Evolutionary conservation across 2,888 invertebrate genomes (phyloP).

Genomic region (Xanthia icteritia): DNA sequence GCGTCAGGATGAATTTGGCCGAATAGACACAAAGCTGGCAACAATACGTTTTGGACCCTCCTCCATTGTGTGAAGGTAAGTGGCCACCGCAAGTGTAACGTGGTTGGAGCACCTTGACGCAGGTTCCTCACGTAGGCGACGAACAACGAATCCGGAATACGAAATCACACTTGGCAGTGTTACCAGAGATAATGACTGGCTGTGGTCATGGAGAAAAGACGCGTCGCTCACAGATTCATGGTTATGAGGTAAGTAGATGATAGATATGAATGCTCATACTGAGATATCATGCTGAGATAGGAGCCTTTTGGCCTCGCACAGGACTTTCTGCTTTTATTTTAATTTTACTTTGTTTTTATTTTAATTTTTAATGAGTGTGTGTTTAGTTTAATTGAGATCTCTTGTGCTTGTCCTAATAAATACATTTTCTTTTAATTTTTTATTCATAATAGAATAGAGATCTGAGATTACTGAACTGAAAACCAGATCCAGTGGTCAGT

Average conservation of each 20-base stretch:
- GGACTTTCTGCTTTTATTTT: too few species aligned
- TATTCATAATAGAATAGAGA: neutral
- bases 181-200: constrained; percentile 48
- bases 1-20: constrained; percentile 52
- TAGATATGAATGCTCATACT: constrained; percentile 16
- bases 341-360: too few species aligned
- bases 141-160: constrained; percentile 64
- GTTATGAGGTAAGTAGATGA: constrained; percentile 23
- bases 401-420: too few species aligned
- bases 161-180: constrained; percentile 60
- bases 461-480: neutral
- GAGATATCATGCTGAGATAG: too few species aligned
- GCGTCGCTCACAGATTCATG: constrained; percentile 19
- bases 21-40: neutral
- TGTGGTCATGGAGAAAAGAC: constrained; percentile 37
- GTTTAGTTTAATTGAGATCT: too few species aligned
- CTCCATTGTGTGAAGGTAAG: constrained; percentile 41
- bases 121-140: constrained; percentile 66
- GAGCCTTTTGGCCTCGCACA: too few species aligned
- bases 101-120: constrained; percentile 55
- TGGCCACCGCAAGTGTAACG: constrained; percentile 36
- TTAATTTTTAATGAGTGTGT: too few species aligned
- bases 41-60: constrained; percentile 45
- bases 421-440: too few species aligned
- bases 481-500: neutral